A percentile compares a stretch with the other conserved stretches of the same genome.
Evolutionary conservation across 2,888 invertebrate species (phyloP).

Genomic region (Hypomecis atomaria): DNA sequence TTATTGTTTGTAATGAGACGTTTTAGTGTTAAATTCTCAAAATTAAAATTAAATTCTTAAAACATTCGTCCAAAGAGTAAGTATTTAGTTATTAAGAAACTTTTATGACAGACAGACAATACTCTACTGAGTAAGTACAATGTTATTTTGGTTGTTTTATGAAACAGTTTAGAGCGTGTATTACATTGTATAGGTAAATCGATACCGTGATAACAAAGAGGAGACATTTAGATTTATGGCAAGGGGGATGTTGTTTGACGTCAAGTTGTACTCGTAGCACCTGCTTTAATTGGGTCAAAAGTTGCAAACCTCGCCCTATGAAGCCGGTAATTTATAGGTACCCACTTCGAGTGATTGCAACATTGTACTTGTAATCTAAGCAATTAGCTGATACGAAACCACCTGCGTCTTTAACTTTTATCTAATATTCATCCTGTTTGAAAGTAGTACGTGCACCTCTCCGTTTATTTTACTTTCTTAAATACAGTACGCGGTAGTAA

Average conservation of each 20-base stretch:
- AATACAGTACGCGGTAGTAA: not conserved
- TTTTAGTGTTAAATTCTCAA: too few species aligned
- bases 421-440: too few species aligned
- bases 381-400: not conserved
- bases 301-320: conserved; percentile 18
- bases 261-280: conserved; percentile 17
- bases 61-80: too few species aligned
- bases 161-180: not conserved
- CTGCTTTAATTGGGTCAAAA: conserved; percentile 26
- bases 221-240: conserved; percentile 20
- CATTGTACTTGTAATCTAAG: conserved; percentile 2
- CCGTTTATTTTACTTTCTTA: not conserved
- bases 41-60: too few species aligned
- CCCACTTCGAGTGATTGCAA: not conserved
- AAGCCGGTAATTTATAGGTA: not conserved
- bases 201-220: conserved; percentile 1
- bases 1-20: too few species aligned
- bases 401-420: too few species aligned
- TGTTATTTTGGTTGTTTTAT: not conserved
- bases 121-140: too few species aligned
- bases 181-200: not conserved
- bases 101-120: too few species aligned
- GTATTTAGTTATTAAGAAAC: too few species aligned
- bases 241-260: conserved; percentile 16
- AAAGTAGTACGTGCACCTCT: too few species aligned